Evolutionary conservation across 1,140 invertebrate genomes (phyloP), one percentile per base, ranked within the genome.

Genomic region (Drosophila carrolli): DNA sequence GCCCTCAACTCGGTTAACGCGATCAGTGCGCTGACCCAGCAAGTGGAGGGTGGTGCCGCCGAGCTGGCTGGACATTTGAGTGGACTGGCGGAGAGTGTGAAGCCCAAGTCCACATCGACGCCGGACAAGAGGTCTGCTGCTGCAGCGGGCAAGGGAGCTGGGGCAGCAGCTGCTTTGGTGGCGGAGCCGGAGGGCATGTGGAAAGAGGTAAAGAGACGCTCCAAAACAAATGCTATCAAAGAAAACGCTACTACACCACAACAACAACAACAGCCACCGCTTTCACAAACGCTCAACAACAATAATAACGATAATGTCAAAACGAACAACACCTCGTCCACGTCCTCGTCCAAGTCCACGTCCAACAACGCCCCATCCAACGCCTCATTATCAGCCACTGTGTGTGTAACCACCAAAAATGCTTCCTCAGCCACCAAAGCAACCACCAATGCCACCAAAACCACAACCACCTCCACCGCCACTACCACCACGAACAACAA

Each of bases 191-290:
- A 91, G 65, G 90, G 88, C 79, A 81, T 91, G 65, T 92, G 92
- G 92, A 91, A 91, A 88, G 91, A 94, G 93, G 94, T 94, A 85
- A 94, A 94, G 80, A 93, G 94, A 62, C 93, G 94, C 61, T 93
- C 93, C 29, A 94, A 94, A 88, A 83, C 86, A 81, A 90, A 91
- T 78, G 90, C 90, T 91, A 80, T 91, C 81, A 91, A 91, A 91
- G 90, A 91, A 88, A 86, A 88, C 56, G 82, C 76, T 91, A 91
- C 83, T 91, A 91, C 88, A 79, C 59, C 90, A 63, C 76, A 77
- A 79, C 85, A 65, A 77, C 77, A 66, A 81, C 75, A 90, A 79
- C 80, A 68, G 59, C 78, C 82, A 60, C 76, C 89, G 85, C 82
- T 85, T 85, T 85, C 82, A 86, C 83, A 86, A 86, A 79, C 83